Base-by-base conservation (phyloP, 2,888 invertebrate genomes). In the Acrobasis repandana region DNA sequence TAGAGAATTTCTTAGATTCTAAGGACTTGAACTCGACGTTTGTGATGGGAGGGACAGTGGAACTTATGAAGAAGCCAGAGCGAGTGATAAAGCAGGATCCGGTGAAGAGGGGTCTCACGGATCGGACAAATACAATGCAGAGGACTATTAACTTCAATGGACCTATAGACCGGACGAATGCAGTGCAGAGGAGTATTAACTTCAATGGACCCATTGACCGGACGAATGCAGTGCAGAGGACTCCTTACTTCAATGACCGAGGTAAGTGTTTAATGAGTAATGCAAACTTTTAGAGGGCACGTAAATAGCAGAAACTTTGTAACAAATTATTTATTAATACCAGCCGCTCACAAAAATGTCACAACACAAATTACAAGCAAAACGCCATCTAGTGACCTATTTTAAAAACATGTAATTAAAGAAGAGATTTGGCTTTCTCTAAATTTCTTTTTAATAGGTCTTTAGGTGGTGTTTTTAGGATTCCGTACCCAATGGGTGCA, bases 11-110 rank as follows among this genome's bases (percentile, higher is more conserved):
- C 62, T 78, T 92, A 3, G 85, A 91, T 54, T 78, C 86, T 0
- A 83, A 83, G 0, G 80, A 89, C 63, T 75, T 92, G 73, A 92
- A 93, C 66, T 92, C 91, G 0, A 92, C 92, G 0, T 91, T 92
- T 64, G 90, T 92, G 9, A 68, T 93, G 63, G 81, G 84, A 4
- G 87, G 82, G 0, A 90, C 89, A 46, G 68, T 83, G 65, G 84
- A 87, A 11, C 69, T 69, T 0, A 56, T 75, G 61, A 82, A 80
- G 63, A 83, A 80, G 36, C 63, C 71, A 0, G 47, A 77, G 2
- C 79, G 82, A 0, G 85, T 82, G 33, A 67, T 64, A 64, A 79
- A 68, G 58, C 64, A 56, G 75, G 76, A 68, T 20, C 76, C 77
- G 0, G 38, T 75, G 1, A 90, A 86, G 65, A 81, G 73, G 48